phyloP scores from a whole-genome alignment of 2,888 invertebrate genomes.

The Sarcophaga rosellei region DNA sequence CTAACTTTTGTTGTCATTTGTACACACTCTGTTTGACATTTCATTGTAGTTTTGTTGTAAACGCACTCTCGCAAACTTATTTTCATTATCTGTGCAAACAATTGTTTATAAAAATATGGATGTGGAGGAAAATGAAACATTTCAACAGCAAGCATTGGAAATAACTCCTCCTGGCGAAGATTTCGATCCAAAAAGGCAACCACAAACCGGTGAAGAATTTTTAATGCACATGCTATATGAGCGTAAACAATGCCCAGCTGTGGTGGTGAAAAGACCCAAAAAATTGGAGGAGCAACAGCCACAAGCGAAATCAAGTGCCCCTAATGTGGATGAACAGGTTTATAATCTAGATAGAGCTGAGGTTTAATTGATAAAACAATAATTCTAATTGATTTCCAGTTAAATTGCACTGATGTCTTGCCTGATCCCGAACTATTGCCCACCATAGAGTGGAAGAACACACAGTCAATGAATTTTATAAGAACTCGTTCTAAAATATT shows the following conservation, averaged over 20 bases:
- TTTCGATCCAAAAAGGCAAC: constrained; percentile 77
- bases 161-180: constrained; percentile 75
- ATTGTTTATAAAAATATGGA: constrained; percentile 51
- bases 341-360: neutral
- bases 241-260: constrained; percentile 77
- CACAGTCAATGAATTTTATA: constrained; percentile 76
- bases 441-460: constrained; percentile 78
- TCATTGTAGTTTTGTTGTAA: constrained; percentile 6
- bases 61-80: neutral
- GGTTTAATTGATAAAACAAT: constrained; percentile 24
- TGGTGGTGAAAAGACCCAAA: constrained; percentile 74
- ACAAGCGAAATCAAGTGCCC: neutral
- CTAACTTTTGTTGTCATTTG: neutral
- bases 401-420: constrained; percentile 42
- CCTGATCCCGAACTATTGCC: constrained; percentile 74
- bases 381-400: constrained; percentile 27
- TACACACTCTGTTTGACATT: constrained; percentile 5
- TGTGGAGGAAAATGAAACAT: constrained; percentile 72
- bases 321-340: constrained; percentile 60
- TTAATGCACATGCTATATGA: constrained; percentile 79
- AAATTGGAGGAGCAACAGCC: neutral
- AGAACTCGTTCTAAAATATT: constrained; percentile 71
- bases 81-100: neutral
- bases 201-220: constrained; percentile 78
- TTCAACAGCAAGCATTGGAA: constrained; percentile 78